Percentiles rank a stretch among this genome's conserved stretches.
Evolutionary conservation across 2,113 vertebrate species (phyloP).

Genomic region (Petrocephalus microphthalmus): DNA sequence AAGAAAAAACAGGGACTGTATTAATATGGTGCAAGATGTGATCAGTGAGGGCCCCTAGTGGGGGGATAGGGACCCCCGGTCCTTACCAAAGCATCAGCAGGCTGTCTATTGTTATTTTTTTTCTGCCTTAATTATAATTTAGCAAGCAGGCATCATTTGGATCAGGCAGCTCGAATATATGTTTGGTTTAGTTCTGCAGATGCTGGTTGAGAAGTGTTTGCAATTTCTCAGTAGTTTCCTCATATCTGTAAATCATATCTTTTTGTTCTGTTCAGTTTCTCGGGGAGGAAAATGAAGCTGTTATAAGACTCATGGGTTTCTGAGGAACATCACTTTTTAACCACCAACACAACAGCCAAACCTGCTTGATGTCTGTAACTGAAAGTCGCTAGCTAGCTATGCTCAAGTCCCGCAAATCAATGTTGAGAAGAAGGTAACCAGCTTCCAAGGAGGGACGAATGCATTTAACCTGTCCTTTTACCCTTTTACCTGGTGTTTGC

Average conservation of each 20-base stretch:
- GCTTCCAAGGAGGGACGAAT: neutral
- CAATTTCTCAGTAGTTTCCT: neutral
- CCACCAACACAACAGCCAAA: neutral
- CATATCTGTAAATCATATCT: neutral
- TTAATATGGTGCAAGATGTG: too few species aligned
- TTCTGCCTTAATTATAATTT: neutral
- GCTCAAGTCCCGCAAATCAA: neutral
- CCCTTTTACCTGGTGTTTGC: neutral
- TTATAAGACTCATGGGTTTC: neutral
- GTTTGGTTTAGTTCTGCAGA: neutral
- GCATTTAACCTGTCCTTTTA: neutral
- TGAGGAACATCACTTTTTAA: neutral
- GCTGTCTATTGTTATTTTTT: neutral
- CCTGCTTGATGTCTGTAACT: neutral
- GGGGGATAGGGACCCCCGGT: neutral
- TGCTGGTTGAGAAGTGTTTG: neutral
- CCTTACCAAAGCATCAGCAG: neutral
- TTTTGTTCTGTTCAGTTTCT: neutral
- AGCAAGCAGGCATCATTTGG: neutral
- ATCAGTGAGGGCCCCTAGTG: neutral
- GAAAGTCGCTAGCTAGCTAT: neutral
- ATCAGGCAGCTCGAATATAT: neutral
- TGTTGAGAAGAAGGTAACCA: neutral
- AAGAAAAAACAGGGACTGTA: neutral
- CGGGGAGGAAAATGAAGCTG: neutral